A percentile compares a stretch with the other conserved stretches of the same genome.
phyloP scores from a whole-genome alignment of 2,797 vertebrate species.

The Dendrocincla fuliginosa region DNA sequence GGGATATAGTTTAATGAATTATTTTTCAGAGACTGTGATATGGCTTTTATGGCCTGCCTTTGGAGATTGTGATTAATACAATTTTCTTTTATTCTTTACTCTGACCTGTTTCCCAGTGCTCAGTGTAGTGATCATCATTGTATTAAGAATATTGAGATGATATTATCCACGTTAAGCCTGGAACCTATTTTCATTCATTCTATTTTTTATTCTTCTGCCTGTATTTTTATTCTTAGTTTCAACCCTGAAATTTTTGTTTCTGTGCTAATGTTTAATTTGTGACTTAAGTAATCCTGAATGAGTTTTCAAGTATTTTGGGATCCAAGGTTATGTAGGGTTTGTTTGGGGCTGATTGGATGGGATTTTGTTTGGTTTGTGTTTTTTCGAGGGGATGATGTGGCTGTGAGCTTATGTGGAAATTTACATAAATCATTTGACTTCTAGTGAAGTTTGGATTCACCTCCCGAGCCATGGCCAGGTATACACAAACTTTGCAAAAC shows the following conservation, averaged over 20 bases:
- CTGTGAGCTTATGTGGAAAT: slow-evolving; percentile 7
- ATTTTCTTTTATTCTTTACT: slow-evolving; percentile 62
- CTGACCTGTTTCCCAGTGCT: slow-evolving; percentile 43
- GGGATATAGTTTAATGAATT: slow-evolving; percentile 76
- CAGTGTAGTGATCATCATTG: background rate
- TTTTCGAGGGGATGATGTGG: background rate
- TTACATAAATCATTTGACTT: background rate
- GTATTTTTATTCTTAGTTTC: slow-evolving; percentile 51
- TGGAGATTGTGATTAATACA: slow-evolving; percentile 69
- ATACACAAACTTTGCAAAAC: background rate
- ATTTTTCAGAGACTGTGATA: slow-evolving; percentile 74
- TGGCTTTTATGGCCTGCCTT: slow-evolving; percentile 73
- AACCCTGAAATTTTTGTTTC: slow-evolving; percentile 48
- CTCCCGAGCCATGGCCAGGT: background rate
- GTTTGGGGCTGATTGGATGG: background rate
- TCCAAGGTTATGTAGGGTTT: background rate
- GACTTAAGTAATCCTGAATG: background rate
- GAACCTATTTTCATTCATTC: slow-evolving; percentile 33
- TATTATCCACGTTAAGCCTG: background rate
- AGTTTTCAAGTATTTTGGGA: slow-evolving; percentile 21
- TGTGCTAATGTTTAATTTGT: slow-evolving; percentile 59
- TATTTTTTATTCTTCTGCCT: slow-evolving; percentile 7
- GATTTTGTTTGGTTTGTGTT: background rate
- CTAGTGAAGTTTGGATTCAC: background rate
- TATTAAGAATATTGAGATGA: background rate